Conservation (phyloP, 2,113 vertebrate species). For the Oryzias woworae region DNA sequence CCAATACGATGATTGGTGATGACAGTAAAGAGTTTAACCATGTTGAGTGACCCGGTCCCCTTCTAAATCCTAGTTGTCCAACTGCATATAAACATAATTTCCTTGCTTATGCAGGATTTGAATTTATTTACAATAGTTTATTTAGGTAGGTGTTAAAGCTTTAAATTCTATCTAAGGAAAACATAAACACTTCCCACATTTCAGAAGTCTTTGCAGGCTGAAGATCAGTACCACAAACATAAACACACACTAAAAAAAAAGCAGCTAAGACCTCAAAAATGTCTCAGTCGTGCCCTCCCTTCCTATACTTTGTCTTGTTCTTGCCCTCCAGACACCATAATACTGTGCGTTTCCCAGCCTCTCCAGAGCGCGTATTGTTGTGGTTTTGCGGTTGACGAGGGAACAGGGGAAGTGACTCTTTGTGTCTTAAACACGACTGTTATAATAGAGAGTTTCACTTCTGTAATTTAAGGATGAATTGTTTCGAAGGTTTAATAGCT, state of each 20-base stretch:
- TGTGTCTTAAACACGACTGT: constrained; percentile 21
- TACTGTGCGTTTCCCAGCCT: constrained; percentile 33
- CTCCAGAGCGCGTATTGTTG: constrained; percentile 45
- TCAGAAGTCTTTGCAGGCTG: constrained; percentile 10
- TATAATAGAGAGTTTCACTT: constrained; percentile 10
- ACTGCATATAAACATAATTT: not conserved
- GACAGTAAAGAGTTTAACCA: too few species aligned
- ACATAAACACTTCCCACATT: constrained; percentile 51
- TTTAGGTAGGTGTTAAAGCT: constrained; percentile 6
- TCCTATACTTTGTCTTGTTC: not conserved
- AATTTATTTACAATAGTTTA: not conserved
- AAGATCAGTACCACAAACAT: constrained; percentile 44
- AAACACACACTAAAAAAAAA: constrained; percentile 56
- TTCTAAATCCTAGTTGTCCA: not conserved
- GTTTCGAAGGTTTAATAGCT: constrained; percentile 10
- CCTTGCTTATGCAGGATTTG: not conserved
- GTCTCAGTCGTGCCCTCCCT: constrained; percentile 14
- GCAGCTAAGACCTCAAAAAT: constrained; percentile 52
- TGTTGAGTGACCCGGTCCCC: too few species aligned
- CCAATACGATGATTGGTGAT: too few species aligned
- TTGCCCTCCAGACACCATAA: constrained; percentile 36
- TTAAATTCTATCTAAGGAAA: constrained; percentile 34
- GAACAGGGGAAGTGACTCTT: constrained; percentile 24
- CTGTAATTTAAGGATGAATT: not conserved
- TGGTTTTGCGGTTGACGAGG: constrained; percentile 26